Base-by-base conservation (phyloP, 2,797 vertebrate genomes). In the Manis pentadactyla region DNA sequence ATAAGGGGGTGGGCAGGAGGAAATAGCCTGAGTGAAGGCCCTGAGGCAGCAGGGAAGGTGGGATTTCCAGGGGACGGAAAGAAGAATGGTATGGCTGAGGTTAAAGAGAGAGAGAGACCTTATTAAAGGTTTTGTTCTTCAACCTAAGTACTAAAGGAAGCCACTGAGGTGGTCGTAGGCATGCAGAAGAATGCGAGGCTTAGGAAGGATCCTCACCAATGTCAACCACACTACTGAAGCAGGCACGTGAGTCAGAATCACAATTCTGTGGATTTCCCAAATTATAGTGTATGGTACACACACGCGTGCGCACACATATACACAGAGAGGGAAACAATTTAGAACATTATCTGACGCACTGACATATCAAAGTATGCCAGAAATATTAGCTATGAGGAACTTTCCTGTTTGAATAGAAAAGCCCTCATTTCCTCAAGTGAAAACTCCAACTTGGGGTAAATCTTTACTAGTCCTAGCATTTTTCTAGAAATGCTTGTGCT, bases 401-500 rank as follows among this genome's bases (percentile, higher is more conserved):
- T 37, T 79, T 84, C 74, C 49, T 31, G 29, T n/a, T 49, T 64
- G 34, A 77, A 59, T 59, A 63, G 46, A 85, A 92, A 93, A 94
- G 25, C 13, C 31, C 14, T 88, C 42, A 64, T 13, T 90, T 94
- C 71, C 55, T 90, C 68, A 96, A 89, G 78, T 55, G 34, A 90
- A 96, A 81, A 74, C n/a, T 63, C 63, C 66, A 95, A 27, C 51
- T 57, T 89, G 46, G 39, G 37, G 27, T 63, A 82, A 74, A 79
- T n/a, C 46, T 73, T 92, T 78, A 59, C 11, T 92, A 51, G 1
- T 8, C 19, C 12, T 55, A 95, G 39, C 18, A 93, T 87, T 64
- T 96, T 88, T 71, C 66, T 79, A 93, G 71, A 97, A 96, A 90
- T 75, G 11, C n/a, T 90, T 84, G 25, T 81, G 9, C 17, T 31